Conservation (phyloP, 2,113 vertebrate species). For the Aspidoscelis tigris region DNA sequence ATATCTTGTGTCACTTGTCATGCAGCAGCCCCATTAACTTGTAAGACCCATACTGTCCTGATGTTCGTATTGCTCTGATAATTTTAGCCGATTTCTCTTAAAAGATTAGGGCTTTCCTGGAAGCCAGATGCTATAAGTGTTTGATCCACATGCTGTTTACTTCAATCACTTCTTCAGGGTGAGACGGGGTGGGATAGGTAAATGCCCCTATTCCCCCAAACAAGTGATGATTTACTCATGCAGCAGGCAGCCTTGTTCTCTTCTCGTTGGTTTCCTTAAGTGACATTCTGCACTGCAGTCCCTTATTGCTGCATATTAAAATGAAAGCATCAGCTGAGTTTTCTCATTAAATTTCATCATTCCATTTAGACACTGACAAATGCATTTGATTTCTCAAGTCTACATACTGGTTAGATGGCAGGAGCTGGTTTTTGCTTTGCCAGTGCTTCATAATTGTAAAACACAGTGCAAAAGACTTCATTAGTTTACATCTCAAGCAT, state of each 20-base stretch:
- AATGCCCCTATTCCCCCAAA: neutral
- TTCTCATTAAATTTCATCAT: neutral
- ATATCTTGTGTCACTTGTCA: no score
- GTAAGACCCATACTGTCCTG: no score
- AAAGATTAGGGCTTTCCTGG: no score
- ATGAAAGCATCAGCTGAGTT: neutral
- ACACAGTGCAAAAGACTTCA: neutral
- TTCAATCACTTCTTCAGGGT: no score
- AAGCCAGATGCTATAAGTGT: no score
- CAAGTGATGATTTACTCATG: neutral
- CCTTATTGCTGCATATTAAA: rapidly evolving
- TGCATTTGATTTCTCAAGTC: neutral
- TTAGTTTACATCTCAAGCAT: slow-evolving; percentile 24
- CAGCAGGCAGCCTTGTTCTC: neutral
- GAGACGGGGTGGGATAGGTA: no score
- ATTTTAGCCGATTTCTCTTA: no score
- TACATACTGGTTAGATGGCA: neutral
- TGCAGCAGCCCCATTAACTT: no score
- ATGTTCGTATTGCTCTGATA: no score
- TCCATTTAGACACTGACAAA: neutral
- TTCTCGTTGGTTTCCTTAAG: neutral
- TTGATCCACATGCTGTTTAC: no score
- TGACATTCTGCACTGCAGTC: rapidly evolving
- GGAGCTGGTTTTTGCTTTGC: neutral
- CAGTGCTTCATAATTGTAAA: slow-evolving; percentile 1